Evolutionary conservation across 2,888 invertebrate species (phyloP), one percentile per base, ranked within the genome.

Genomic region (Pollenia labialis): DNA sequence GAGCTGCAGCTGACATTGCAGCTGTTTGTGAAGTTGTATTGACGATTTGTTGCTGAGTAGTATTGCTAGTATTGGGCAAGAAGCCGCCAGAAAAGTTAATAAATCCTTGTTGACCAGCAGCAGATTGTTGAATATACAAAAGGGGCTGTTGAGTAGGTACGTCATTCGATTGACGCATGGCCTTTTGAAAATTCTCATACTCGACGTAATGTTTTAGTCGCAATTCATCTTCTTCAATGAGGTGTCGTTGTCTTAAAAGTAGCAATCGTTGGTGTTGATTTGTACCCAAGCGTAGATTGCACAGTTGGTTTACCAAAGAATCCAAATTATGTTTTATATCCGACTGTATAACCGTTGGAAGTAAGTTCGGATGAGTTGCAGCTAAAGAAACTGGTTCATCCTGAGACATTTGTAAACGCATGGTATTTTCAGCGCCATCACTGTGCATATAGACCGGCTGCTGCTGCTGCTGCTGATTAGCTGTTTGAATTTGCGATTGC

Each of bases 321-420:
- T 93, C 93, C 81, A 93, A 88, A 89, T 93, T 93, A 85, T 92
- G 92, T 89, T 93, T 93, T 58, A 93, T 93, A 85, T 93, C 93
- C 82, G 93, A 93, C 90, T 93, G 93, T 79, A 93, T 92, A 81
- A 93, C 92, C 69, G 92, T 92, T 11, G 93, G 93, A 75, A 93
- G 88, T 84, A 93, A 89, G 54, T 92, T 91, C 4, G 93, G 93
- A 90, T 93, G 92, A 11, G 93, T 93, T 42, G 93, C 92, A 16
- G 93, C 93, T 69, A 93, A 83, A n/a, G 93, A 93, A 48, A 93
- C 90, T 46, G 93, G 92, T 83, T 93, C 93, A 72, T 93, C 93
- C 32, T 86, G 82, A 2, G 88, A 84, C 12, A 88, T 83, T 72
- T 83, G 75, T 4, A 76, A 11, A 16, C 79, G 85, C 16, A 80